Evolutionary conservation across 2,797 vertebrate species (phyloP), one percentile per base, ranked within the genome.

Genomic region (Argentina silus): DNA sequence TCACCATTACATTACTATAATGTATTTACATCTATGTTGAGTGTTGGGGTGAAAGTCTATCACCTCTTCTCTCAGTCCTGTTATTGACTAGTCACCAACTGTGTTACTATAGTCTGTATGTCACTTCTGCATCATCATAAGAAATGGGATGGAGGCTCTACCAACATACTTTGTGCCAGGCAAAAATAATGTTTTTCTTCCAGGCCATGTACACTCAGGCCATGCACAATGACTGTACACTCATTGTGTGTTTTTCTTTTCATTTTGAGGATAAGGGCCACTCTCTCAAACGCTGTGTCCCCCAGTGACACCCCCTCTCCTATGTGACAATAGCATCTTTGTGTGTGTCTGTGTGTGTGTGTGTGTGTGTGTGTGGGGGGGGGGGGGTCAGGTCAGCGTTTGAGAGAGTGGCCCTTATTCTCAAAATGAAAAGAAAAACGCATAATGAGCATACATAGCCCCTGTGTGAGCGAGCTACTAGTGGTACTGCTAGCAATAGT

Each of bases 321-420:
- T 57, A 8, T 19, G 27, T 63, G 67, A 88, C 82, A 88, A 80
- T 79, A 70, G 71, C 61, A 74, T 78, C 81, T 80, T 83, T 90
- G 83, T 90, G 50, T 59, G 48, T 47, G 19, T 75, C 57, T 69
- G 62, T 61, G 57, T 45, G 72, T 70, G 45, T 72, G 45, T 67
- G 70, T 27, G 45, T 43, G 27, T 47, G 21, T 36, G 56, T n/a
- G 69, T 61, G 53, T 19, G 17, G 47, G 69, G 17, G 55, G 9
- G 23, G 3, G 50, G 0, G 14, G 3, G 43, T 90, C 45, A 50
- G 48, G 14, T 3, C 55, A 57, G 36, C 43, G 23, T 36, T 60
- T 36, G 57, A 76, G 78, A 83, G 76, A 70, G 70, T 63, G 68
- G 79, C 73, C 81, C 75, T 86, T 82, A 81, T 88, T 21, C 76